phyloP scores from a whole-genome alignment of 1,140 invertebrate species.

The Akabosia matsudoensis region DNA sequence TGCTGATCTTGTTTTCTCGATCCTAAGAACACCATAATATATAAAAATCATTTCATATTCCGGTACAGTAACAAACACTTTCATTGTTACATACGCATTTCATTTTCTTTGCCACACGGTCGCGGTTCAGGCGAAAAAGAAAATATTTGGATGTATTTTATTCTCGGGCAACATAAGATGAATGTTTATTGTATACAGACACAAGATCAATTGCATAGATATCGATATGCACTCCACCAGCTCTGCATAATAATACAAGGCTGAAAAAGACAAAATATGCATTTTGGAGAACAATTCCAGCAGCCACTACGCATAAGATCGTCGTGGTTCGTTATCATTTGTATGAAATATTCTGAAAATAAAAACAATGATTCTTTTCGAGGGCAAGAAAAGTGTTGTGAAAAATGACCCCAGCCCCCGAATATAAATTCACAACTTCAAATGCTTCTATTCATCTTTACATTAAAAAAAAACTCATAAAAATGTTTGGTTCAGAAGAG shows the following conservation, averaged over 20 bases:
- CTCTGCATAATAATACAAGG: slow-evolving; percentile 5
- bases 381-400: background rate
- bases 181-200: slow-evolving; percentile 9
- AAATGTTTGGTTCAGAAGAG: too few relatives aligned
- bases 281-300: too few relatives aligned
- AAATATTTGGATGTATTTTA: background rate
- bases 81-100: background rate
- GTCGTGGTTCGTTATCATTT: too few relatives aligned
- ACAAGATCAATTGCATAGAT: slow-evolving; percentile 20
- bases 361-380: background rate
- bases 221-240: background rate
- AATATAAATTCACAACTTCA: background rate
- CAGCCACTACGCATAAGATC: too few relatives aligned
- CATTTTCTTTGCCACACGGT: background rate
- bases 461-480: too few relatives aligned
- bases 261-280: background rate
- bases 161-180: background rate
- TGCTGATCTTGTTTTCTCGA: slow-evolving; percentile 14
- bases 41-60: background rate
- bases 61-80: background rate
- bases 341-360: too few relatives aligned
- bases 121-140: background rate
- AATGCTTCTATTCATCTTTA: too few relatives aligned
- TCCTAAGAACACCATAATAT: background rate
- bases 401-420: background rate